Evolutionary conservation across 2,797 vertebrate genomes (phyloP), one percentile per base, ranked within the genome.

Genomic region (Tenualosa thibaudeaui): DNA sequence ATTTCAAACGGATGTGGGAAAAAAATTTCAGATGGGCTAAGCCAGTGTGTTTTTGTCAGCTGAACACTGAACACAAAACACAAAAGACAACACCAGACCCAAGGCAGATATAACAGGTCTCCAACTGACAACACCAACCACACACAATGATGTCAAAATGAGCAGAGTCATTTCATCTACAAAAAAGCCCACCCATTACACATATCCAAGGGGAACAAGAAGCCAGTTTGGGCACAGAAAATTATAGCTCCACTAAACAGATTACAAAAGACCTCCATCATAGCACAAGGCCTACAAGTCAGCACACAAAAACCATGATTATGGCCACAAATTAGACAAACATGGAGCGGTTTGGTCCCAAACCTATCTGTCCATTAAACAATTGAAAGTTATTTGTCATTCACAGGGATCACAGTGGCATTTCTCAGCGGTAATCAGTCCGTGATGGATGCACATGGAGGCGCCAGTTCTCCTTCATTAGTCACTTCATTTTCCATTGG

Each of bases 371-470:
- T 82, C 53, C 82, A 82, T 86, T 88, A 84, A 81, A 82, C 75
- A 87, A 83, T 40, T 81, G 49, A 85, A 84, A 75, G 82, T 81
- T 85, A 81, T 87, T 87, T 91, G 84, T 88, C 87, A 87, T 84
- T 81, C 65, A 81, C 46, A 53, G 81, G 26, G 40, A 40, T 9
- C 1, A 40, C 82, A 81, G 75, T n/a, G 65, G 49, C 83, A 86
- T 86, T 68, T 46, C 82, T 88, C 78, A 15, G 78, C 31, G 75
- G 60, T 71, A 81, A 83, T 81, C 53, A 50, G 75, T 49, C 82
- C 83, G 51, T 75, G 81, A 81, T 68, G 82, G 86, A 85, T 82
- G 46, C 71, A 82, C 81, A 82, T 60, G 85, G 84, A 65, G 54
- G 31, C 85, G 81, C 86, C 81, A 37, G 83, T 86, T 82, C 82